Evolutionary conservation across 2,797 vertebrate species (phyloP).

Genomic region (Parauchenoglanis ngamensis): DNA sequence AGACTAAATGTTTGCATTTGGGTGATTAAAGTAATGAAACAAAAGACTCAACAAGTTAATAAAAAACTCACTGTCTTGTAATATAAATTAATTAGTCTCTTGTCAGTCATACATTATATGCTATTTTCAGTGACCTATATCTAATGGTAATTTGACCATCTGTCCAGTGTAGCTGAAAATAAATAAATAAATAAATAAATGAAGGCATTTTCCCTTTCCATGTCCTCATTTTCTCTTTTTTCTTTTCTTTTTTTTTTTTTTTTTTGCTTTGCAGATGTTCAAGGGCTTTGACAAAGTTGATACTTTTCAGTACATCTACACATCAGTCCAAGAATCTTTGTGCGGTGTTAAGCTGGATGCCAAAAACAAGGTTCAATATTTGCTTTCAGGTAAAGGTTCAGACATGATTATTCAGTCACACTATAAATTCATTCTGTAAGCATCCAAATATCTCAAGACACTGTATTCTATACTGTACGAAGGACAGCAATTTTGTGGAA

Average conservation of each 20-base stretch:
- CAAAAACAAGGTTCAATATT: slow-evolving; percentile 89
- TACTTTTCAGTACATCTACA: slow-evolving; percentile 89
- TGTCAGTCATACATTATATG: neutral
- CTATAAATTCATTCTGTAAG: neutral
- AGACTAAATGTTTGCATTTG: neutral
- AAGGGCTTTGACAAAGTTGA: slow-evolving; percentile 92
- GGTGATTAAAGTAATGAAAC: neutral
- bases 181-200: too few relatives aligned
- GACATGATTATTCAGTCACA: neutral
- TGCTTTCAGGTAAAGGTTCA: slow-evolving; percentile 86
- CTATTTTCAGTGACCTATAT: neutral
- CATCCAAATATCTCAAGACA: neutral
- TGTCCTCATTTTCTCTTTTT: neutral
- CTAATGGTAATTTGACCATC: neutral
- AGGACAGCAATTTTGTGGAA: neutral
- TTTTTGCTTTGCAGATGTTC: slow-evolving; percentile 82
- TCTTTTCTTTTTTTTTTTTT: neutral
- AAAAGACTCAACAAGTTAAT: neutral
- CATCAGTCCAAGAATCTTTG: slow-evolving; percentile 84
- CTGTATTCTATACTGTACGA: neutral
- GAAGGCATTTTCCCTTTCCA: neutral
- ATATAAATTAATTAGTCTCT: neutral
- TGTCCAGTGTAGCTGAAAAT: neutral
- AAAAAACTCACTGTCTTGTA: neutral
- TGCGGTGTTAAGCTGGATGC: slow-evolving; percentile 89